A percentile compares a stretch with the other conserved stretches of the same genome.
These are phyloP conservation scores for Cynaeus angustus DNA, from an alignment of 2,888 invertebrate species.

Conservation along the genomic window DNA sequence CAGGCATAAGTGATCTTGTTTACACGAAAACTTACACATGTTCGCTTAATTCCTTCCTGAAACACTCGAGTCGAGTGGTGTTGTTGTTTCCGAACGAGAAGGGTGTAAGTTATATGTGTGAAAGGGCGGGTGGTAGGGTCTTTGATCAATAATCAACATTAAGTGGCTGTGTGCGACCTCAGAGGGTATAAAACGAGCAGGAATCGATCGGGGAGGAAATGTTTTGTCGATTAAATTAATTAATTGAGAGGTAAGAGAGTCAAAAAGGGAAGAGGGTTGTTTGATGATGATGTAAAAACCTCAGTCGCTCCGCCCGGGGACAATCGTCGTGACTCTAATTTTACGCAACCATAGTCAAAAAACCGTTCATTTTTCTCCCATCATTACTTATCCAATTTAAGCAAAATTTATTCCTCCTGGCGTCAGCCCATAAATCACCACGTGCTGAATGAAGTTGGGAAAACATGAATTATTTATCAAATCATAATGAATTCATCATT, in stretches of 20 bases:
- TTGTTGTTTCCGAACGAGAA: constrained; percentile 16
- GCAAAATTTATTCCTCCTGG: constrained; percentile 1
- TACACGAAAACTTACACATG: constrained; percentile 48
- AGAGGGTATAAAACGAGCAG: constrained; percentile 5
- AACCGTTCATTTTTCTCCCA: too few relatives aligned
- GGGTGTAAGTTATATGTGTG: constrained; percentile 49
- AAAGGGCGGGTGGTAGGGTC: constrained; percentile 32
- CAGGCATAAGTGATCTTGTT: constrained; percentile 36
- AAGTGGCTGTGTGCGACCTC: constrained; percentile 29
- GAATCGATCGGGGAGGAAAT: constrained; percentile 24
- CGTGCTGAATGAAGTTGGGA: constrained; percentile 3
- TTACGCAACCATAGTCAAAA: too few relatives aligned
- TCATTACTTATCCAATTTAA: neutral
- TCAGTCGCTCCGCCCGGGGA: too few relatives aligned
- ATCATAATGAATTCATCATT: constrained; percentile 6
- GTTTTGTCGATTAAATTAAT: constrained; percentile 26
- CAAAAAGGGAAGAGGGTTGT: neutral
- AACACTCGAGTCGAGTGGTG: constrained; percentile 44
- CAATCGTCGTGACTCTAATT: too few relatives aligned
- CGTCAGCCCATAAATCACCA: neutral
- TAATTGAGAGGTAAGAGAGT: neutral
- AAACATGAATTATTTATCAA: constrained; percentile 6
- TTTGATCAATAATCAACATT: constrained; percentile 40
- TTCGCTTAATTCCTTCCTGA: constrained; percentile 45
- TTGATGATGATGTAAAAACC: neutral